Evolutionary conservation across 2,888 invertebrate genomes (phyloP), one percentile per base, ranked within the genome.

Genomic region (Lomographa bimaculata): DNA sequence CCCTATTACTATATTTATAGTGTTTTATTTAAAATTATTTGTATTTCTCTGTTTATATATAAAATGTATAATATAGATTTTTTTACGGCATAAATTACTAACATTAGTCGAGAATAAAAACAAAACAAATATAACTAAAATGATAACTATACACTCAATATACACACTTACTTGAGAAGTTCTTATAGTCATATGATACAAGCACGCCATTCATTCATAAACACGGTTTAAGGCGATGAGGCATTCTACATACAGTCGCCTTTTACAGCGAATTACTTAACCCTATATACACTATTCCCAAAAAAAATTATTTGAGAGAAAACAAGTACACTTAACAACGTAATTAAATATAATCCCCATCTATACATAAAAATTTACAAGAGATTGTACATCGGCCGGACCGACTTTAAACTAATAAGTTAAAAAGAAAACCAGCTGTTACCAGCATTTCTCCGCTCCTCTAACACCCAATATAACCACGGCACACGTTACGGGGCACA

Each of bases 111-210:
- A 72, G 71, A 74, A 76, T 77, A 83, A 71, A 73, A 81, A 73
- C 69, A 79, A 84, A 63, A 54, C 56, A 52, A 56, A 39, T 63
- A 71, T 72, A 70, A 74, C 71, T 70, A 77, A 77, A 79, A 71
- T 60, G 71, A 83, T 82, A 83, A 79, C 86, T 87, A 79, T 87
- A 87, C 87, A 87, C 86, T 85, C 83, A 85, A 85, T 87, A 82
- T 89, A 86, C 87, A 89, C 74, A 83, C 62, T 79, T 82, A 82
- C 57, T 71, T 26, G 74, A 78, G 79, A 82, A 38, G 75, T 71
- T 81, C 10, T 36, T 36, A 36, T 25, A 33, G 9, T 40, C 11
- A 80, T 85, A 85, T 83, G 66, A 57, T 84, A 86, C 85, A 87
- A 78, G 76, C 79, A 74, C 70, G 80, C 79, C 46, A 20, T 68